A percentile compares a stretch with the other conserved stretches of the same genome.
These are phyloP conservation scores for Dissostichus mawsoni DNA, from an alignment of 2,113 vertebrate genomes.

Conservation along the genomic window DNA sequence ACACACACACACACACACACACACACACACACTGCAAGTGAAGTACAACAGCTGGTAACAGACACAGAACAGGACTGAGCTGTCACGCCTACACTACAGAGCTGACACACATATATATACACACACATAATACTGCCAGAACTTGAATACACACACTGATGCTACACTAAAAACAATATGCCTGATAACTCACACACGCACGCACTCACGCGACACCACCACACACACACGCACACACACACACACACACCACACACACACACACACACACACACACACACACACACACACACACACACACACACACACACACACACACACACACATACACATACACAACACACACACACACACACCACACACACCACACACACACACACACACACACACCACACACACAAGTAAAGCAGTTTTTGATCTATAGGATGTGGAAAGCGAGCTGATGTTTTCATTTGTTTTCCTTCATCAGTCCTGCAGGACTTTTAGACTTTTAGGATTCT, in stretches of 20 bases:
- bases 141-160: constrained; percentile 17
- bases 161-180: background rate
- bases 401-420: constrained; percentile 36
- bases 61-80: constrained; percentile 67
- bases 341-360: background rate
- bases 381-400: background rate
- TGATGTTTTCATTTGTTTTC: constrained; percentile 49
- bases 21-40: constrained; percentile 31
- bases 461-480: constrained; percentile 45
- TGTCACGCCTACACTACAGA: constrained; percentile 59
- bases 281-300: constrained; percentile 5
- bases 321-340: constrained; percentile 4
- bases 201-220: no score
- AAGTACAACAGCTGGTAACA: constrained; percentile 68
- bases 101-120: constrained; percentile 46
- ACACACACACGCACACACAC: constrained; percentile 6
- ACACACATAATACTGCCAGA: constrained; percentile 7
- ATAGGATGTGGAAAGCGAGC: constrained; percentile 28
- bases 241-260: background rate
- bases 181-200: background rate
- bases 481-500: constrained; percentile 33
- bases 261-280: constrained; percentile 2
- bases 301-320: background rate
- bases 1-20: constrained; percentile 27
- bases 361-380: background rate